These are phyloP conservation scores for Dysmachus trigonus DNA, from an alignment of 2,888 invertebrate genomes.

Conservation along the genomic window DNA sequence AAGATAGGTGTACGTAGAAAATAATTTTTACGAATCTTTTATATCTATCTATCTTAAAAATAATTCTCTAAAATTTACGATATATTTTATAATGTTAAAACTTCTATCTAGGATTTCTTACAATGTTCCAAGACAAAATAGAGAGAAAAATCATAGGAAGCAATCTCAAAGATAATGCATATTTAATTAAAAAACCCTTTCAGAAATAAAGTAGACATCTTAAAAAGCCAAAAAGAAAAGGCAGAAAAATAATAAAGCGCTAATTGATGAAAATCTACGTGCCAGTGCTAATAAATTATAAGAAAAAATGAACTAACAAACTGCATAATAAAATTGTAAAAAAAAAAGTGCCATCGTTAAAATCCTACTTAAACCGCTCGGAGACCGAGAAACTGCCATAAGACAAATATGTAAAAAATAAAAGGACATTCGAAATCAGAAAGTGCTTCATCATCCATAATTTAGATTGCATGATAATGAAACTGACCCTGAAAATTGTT, in stretches of 20 bases:
- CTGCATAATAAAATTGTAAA: not conserved
- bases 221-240: not conserved
- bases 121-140: too few species aligned
- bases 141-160: too few species aligned
- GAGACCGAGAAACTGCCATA: not conserved
- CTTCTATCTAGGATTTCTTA: too few species aligned
- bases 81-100: too few species aligned
- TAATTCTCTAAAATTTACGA: too few species aligned
- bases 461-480: slow-evolving; percentile 15
- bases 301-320: not conserved
- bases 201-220: too few species aligned
- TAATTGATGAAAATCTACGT: not conserved
- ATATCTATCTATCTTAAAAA: too few species aligned
- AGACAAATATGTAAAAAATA: not conserved
- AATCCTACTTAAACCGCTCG: not conserved
- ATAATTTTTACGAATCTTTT: too few species aligned
- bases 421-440: not conserved
- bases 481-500: not conserved
- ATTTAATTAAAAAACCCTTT: not conserved
- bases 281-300: not conserved
- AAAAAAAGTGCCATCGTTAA: not conserved
- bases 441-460: not conserved
- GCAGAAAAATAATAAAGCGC: not conserved
- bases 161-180: not conserved
- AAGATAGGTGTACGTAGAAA: too few species aligned